Evolutionary conservation across 2,888 invertebrate genomes (phyloP).

Genomic region (Smittia aterrima): DNA sequence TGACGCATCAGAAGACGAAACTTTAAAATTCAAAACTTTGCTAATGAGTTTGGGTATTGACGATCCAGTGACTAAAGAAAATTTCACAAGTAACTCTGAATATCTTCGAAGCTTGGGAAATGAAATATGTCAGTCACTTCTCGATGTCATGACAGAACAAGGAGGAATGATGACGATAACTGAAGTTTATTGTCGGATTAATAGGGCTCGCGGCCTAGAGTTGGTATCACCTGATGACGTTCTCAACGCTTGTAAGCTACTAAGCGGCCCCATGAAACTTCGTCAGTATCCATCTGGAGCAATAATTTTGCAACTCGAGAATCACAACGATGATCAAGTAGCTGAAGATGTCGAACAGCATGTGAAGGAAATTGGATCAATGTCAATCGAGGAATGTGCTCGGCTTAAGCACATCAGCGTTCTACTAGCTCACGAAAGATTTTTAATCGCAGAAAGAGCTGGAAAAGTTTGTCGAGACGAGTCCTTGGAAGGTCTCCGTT

Average conservation of each 20-base stretch:
- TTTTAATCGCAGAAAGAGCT: constrained; percentile 80
- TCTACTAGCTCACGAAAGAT: constrained; percentile 83
- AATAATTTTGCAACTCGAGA: constrained; percentile 82
- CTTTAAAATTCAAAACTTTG: constrained; percentile 92
- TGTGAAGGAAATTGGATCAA: constrained; percentile 64
- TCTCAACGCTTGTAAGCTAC: constrained; percentile 79
- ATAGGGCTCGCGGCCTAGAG: constrained; percentile 93
- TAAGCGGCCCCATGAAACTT: constrained; percentile 69
- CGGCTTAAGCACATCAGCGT: constrained; percentile 80
- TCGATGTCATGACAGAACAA: constrained; percentile 77
- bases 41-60: constrained; percentile 95
- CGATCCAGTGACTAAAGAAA: constrained; percentile 94
- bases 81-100: constrained; percentile 78
- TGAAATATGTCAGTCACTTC: constrained; percentile 79
- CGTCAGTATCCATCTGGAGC: constrained; percentile 93
- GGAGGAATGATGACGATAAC: constrained; percentile 97
- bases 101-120: constrained; percentile 83
- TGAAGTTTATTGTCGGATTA: constrained; percentile 95
- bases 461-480: constrained; percentile 93
- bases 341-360: constrained; percentile 65
- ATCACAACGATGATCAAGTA: constrained; percentile 69
- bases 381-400: constrained; percentile 86
- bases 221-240: constrained; percentile 96
- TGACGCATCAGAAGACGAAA: constrained; percentile 96
- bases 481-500: constrained; percentile 88